These are phyloP conservation scores for Tetrapedia diversipes DNA, from an alignment of 2,888 invertebrate genomes.

Conservation along the genomic window DNA sequence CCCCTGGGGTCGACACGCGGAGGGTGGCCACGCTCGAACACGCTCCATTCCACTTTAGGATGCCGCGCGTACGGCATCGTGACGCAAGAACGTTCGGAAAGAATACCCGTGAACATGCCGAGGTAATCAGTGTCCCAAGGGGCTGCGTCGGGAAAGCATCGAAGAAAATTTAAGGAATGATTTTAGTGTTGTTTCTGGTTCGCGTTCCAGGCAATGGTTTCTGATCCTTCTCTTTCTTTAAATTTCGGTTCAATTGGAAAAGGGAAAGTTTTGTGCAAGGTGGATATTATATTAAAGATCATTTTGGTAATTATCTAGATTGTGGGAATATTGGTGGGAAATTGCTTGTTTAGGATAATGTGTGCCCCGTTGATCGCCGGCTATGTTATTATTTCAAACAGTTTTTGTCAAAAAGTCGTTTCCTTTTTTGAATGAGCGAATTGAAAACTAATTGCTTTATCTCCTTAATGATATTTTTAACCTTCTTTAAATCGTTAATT, in stretches of 20 bases:
- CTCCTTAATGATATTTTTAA: neutral
- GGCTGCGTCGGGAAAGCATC: neutral
- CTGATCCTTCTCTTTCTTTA: neutral
- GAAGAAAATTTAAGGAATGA: neutral
- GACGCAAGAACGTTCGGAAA: conserved; percentile 8
- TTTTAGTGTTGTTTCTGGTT: neutral
- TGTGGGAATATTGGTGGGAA: neutral
- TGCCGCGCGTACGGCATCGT: conserved; percentile 18
- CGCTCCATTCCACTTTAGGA: conserved; percentile 22
- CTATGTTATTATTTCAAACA: neutral
- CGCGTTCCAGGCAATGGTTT: neutral
- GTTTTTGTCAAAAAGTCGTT: neutral
- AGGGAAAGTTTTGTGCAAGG: neutral
- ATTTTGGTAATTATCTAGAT: no score
- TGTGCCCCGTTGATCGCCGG: neutral
- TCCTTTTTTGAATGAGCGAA: neutral
- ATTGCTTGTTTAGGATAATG: neutral
- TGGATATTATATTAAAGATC: neutral
- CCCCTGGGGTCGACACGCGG: conserved; percentile 1
- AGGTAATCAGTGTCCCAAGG: conserved; percentile 18
- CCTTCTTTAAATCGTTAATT: neutral
- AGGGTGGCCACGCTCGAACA: conserved; percentile 15
- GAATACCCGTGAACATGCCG: conserved; percentile 4
- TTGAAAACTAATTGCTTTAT: neutral
- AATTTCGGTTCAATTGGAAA: accelerated